Conservation (phyloP, 2,888 invertebrate species). For the Heliothis peltigera region DNA sequence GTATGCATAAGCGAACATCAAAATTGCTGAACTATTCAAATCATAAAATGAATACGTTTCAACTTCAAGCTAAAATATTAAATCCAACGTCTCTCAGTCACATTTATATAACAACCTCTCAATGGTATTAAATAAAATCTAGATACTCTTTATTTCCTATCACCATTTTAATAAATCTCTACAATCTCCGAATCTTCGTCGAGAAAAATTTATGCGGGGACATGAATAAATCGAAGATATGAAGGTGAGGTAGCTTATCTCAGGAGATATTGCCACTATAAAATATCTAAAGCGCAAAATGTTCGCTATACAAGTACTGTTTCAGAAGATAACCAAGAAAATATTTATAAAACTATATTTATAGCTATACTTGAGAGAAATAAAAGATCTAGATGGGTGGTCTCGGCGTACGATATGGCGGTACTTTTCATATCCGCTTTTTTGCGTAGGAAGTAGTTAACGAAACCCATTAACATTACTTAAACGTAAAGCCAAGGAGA, state of each 20-base stretch:
- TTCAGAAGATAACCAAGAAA: constrained; percentile 66
- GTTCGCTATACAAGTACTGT: constrained; percentile 62
- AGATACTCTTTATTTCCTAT: constrained; percentile 28
- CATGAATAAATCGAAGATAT: constrained; percentile 88
- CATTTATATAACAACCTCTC: constrained; percentile 12
- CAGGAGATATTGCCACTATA: constrained; percentile 82
- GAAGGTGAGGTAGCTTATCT: constrained; percentile 84
- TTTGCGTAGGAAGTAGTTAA: constrained; percentile 42
- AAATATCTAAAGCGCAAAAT: constrained; percentile 77
- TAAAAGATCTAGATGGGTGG: constrained; percentile 48
- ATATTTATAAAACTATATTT: constrained; percentile 64
- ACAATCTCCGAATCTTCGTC: constrained; percentile 69
- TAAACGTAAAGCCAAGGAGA: constrained; percentile 29
- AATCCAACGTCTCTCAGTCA: not conserved
- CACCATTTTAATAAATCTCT: constrained; percentile 38
- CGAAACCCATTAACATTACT: constrained; percentile 37
- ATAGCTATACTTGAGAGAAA: constrained; percentile 47
- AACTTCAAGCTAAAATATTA: not conserved
- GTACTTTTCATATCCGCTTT: constrained; percentile 39
- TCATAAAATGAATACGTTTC: not conserved
- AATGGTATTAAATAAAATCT: constrained; percentile 15
- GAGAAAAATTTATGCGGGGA: constrained; percentile 81
- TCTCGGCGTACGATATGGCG: constrained; percentile 33
- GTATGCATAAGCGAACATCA: not conserved
- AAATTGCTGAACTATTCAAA: constrained; percentile 3